Base-by-base conservation (phyloP, 2,888 invertebrate genomes). In the Pomacea canaliculata region DNA sequence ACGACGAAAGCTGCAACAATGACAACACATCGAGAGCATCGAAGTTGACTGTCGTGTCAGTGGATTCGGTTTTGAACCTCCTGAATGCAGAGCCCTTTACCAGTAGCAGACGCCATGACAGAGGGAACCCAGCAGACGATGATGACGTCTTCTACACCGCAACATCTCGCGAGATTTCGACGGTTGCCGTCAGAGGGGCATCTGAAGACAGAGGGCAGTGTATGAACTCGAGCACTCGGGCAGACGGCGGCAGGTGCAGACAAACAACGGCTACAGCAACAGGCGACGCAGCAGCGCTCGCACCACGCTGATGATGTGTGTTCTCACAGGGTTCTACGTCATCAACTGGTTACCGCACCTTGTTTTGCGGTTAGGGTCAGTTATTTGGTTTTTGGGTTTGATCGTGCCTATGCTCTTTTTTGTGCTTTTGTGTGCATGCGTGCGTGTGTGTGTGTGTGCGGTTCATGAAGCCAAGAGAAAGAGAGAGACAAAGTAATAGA, bases 401-500 rank as follows among this genome's bases (percentile, higher is more conserved):
- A 16, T 23, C 27, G 37, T 67, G 67, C 46, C 27, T 67, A 37
- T 27, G 12, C 8, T 27, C 16, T 23, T 2, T 27, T 3, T 0
- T 67, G 67, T 16, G 23, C 8, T 7, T 19, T 7, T 69, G n/a
- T 48, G 51, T 49, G 49, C 49, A 8, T 69, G 49, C 49, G 48
- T 49, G 69, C 49, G 48, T 69, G 48, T 49, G 69, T 69, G 69
- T 69, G 69, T 69, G 69, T 49, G 69, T 69, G 69, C n/a, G 69
- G 69, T 49, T 51, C 49, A 49, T 27, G 46, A 19, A 12, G 13
- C 9, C 2, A 10, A 16, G 46, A 37, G 67, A 16, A 10, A 37
- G 12, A 16, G 67, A 67, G 37, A 67, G 37, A 19, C 13, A 37
- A 7, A 46, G 37, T 9, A 37, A 7, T 4, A 7, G 51, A 13